Evolutionary conservation across 2,888 invertebrate species (phyloP).

Genomic region (Plusia festucae): DNA sequence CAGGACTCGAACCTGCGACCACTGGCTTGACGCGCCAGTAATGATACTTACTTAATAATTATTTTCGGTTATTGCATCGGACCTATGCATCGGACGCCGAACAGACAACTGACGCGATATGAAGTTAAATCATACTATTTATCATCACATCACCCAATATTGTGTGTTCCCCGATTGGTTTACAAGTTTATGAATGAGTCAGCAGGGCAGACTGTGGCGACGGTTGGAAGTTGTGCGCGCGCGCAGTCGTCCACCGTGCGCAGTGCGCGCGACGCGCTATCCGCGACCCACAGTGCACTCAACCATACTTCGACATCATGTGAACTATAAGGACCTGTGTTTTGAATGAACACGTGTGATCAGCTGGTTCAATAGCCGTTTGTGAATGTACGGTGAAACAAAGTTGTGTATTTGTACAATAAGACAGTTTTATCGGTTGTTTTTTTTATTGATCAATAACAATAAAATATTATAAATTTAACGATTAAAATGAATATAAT

Average conservation of each 20-base stretch:
- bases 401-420: background rate
- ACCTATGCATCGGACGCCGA: constrained; percentile 29
- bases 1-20: too few species aligned
- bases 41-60: too few species aligned
- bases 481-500: background rate
- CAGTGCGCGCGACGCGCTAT: constrained; percentile 82
- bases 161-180: constrained; percentile 48
- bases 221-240: constrained; percentile 40
- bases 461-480: background rate
- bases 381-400: constrained; percentile 39
- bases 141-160: too few species aligned
- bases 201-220: constrained; percentile 39
- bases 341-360: constrained; percentile 46
- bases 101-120: constrained; percentile 25
- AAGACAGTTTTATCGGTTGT: constrained; percentile 1
- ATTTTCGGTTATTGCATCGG: constrained; percentile 15
- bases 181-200: constrained; percentile 59
- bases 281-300: constrained; percentile 43
- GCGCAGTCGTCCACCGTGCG: constrained; percentile 75
- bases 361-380: constrained; percentile 27
- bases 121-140: constrained; percentile 35
- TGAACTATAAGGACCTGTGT: constrained; percentile 63
- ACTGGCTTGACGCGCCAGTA: too few species aligned
- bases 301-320: constrained; percentile 57
- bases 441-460: constrained; percentile 2